These are phyloP conservation scores for Poeciliopsis presidionis DNA, from an alignment of 2,797 vertebrate genomes.

Conservation along the genomic window DNA sequence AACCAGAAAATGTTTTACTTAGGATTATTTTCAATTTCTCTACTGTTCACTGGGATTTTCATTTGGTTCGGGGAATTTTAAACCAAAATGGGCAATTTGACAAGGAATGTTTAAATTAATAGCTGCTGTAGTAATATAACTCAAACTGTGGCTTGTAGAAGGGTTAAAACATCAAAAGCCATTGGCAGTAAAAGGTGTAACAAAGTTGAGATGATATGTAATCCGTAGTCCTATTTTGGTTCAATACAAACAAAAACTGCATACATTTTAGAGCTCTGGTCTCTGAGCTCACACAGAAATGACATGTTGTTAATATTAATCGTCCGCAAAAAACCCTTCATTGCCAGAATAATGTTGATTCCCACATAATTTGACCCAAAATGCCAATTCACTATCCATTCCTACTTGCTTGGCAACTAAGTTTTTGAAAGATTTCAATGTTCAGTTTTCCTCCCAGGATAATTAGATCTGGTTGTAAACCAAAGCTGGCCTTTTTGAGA, in stretches of 20 bases:
- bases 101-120: background rate
- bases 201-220: background rate
- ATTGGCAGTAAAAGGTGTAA: background rate
- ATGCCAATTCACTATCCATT: constrained; percentile 7
- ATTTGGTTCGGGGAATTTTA: background rate
- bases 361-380: constrained; percentile 47
- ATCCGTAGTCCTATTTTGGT: background rate
- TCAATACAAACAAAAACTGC: background rate
- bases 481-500: constrained; percentile 50
- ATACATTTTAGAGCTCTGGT: background rate
- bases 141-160: constrained; percentile 15
- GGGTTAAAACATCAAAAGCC: constrained; percentile 16
- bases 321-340: constrained; percentile 44
- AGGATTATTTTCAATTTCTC: constrained; percentile 14
- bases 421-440: constrained; percentile 27
- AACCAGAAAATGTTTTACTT: constrained; percentile 11
- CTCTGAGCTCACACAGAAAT: background rate
- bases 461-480: constrained; percentile 56
- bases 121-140: background rate
- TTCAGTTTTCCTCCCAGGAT: constrained; percentile 52
- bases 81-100: background rate
- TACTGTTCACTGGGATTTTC: background rate
- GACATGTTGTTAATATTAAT: constrained; percentile 36
- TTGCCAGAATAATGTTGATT: constrained; percentile 16
- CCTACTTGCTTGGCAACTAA: constrained; percentile 16